These are phyloP conservation scores for Tineola bisselliella DNA, from an alignment of 2,888 invertebrate genomes.

Conservation along the genomic window DNA sequence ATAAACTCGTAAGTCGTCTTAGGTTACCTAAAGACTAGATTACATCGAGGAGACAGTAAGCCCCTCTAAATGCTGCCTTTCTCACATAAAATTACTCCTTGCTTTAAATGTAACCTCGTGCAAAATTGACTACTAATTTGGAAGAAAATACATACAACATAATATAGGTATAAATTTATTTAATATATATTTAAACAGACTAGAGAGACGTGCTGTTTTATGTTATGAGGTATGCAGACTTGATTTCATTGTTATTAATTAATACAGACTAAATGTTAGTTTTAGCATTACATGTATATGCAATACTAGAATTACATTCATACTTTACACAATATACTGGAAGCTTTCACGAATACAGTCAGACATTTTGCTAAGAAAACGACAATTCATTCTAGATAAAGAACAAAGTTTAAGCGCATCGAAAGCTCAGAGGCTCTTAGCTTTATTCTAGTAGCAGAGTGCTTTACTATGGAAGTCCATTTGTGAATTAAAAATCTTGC, in stretches of 20 bases:
- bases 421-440: not conserved
- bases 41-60: not conserved
- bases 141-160: no score
- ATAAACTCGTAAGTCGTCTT: not conserved
- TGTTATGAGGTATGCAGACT: no score
- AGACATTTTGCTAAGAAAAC: not conserved
- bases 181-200: no score
- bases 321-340: not conserved
- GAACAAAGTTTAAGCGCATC: not conserved
- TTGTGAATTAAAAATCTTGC: not conserved
- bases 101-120: not conserved
- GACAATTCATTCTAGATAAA: not conserved
- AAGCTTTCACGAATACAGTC: not conserved
- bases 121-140: no score
- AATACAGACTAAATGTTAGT: no score
- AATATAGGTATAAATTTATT: no score
- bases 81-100: not conserved
- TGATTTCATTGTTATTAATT: no score
- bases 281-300: no score
- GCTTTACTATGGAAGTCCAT: not conserved
- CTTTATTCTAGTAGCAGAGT: not conserved
- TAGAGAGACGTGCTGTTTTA: no score
- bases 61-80: not conserved
- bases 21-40: constrained; percentile 3
- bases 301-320: not conserved